Percentiles rank a stretch among this genome's conserved stretches.
These are phyloP conservation scores for Mesopsocus fuscifrons DNA, from an alignment of 2,888 invertebrate genomes.

Conservation along the genomic window DNA sequence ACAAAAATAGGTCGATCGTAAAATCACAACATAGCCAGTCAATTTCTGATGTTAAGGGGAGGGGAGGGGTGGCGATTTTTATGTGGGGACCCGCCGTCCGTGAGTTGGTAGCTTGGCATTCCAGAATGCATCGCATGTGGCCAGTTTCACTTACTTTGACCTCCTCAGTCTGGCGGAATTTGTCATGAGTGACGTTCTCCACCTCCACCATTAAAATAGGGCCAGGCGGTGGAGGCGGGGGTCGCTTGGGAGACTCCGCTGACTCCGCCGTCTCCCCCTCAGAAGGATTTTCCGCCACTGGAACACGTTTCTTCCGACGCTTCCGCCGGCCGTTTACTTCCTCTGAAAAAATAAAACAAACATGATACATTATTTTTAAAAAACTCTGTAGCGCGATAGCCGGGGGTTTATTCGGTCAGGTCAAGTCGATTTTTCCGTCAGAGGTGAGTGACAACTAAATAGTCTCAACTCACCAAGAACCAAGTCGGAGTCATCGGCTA, in stretches of 20 bases:
- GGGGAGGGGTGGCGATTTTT: no score
- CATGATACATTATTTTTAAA: no score
- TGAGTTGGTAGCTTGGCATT: no score
- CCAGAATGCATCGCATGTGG: no score
- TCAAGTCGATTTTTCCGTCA: no score
- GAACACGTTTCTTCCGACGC: conserved; percentile 14
- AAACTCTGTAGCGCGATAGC: no score
- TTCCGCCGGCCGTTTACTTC: conserved; percentile 25
- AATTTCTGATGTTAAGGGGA: no score
- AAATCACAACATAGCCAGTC: no score
- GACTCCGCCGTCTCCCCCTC: conserved; percentile 12
- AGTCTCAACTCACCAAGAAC: conserved; percentile 39
- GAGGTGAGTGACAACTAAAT: no score
- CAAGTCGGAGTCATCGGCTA: conserved; percentile 45
- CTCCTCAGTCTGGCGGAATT: conserved; percentile 81
- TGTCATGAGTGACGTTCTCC: conserved; percentile 76
- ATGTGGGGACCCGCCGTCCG: no score
- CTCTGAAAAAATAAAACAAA: conserved; percentile 42
- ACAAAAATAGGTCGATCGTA: no score
- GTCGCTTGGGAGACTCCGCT: conserved; percentile 35
- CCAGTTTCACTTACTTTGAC: conserved; percentile 63
- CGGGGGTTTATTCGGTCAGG: no score
- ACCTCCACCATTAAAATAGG: conserved; percentile 81
- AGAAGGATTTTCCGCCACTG: conserved; percentile 10
- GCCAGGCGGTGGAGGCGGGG: conserved; percentile 20